Evolutionary conservation across 2,888 invertebrate genomes (phyloP).

Genomic region (Drosophila nigricruria): DNA sequence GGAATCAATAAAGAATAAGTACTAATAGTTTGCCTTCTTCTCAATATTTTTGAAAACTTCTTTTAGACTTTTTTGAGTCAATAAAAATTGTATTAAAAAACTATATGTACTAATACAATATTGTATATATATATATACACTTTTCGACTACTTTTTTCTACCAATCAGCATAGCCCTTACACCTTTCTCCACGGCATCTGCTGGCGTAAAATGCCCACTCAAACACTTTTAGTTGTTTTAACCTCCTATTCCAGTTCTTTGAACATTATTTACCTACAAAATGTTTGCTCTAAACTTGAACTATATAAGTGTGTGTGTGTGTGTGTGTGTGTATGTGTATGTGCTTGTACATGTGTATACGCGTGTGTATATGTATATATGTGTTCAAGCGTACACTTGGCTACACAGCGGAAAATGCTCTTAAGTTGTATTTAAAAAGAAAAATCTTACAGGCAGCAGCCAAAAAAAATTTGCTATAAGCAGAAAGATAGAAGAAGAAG

Average conservation of each 20-base stretch:
- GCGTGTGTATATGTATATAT: constrained; percentile 1
- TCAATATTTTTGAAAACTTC: no score
- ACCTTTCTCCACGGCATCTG: neutral
- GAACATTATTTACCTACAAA: constrained; percentile 65
- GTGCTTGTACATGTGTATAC: neutral
- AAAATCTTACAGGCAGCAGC: constrained; percentile 30
- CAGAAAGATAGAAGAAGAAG: neutral
- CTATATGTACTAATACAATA: no score
- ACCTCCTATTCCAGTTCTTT: constrained; percentile 5
- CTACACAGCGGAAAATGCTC: constrained; percentile 44
- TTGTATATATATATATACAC: neutral
- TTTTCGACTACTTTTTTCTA: no score
- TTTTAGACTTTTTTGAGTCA: no score
- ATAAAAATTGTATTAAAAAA: no score
- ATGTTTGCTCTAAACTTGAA: constrained; percentile 47
- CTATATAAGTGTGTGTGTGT: neutral
- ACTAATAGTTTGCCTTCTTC: no score
- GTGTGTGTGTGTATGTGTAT: neutral
- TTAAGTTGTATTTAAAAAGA: constrained; percentile 55
- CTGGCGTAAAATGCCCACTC: no score
- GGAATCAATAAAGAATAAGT: no score
- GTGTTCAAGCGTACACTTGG: constrained; percentile 8
- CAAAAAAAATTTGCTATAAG: constrained; percentile 5
- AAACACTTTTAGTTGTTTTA: neutral
- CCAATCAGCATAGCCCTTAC: neutral